Percentiles rank a stretch among this genome's conserved stretches.
Evolutionary conservation across 1,140 invertebrate genomes (phyloP).

Genomic region (Sipha flava): DNA sequence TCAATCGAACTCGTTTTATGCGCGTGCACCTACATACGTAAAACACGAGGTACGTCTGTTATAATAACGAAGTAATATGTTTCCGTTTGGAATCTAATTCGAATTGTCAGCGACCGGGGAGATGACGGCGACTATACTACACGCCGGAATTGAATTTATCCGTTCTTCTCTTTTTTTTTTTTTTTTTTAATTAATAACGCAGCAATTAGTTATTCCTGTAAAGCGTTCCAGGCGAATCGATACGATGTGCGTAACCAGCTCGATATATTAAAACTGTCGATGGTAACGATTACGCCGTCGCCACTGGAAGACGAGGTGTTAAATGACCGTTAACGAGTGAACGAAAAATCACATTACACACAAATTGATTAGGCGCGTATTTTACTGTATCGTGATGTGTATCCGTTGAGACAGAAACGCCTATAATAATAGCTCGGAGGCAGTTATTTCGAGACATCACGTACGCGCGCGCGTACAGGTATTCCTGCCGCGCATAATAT

Average conservation of each 20-base stretch:
- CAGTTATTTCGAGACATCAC: background rate
- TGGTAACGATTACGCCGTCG: background rate
- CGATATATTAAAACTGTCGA: background rate
- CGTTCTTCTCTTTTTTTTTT: background rate
- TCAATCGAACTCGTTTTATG: too few species aligned
- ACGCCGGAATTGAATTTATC: background rate
- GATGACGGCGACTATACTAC: background rate
- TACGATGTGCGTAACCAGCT: background rate
- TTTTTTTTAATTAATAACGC: background rate
- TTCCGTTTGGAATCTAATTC: background rate
- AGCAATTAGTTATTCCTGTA: background rate
- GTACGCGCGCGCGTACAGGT: background rate
- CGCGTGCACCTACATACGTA: background rate
- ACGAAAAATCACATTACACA: slow-evolving; percentile 9
- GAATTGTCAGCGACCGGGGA: background rate
- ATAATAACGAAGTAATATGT: background rate
- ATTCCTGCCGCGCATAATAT: background rate
- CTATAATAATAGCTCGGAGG: slow-evolving; percentile 2
- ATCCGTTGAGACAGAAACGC: background rate
- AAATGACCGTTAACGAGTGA: background rate
- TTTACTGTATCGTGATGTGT: background rate
- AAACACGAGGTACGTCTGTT: background rate
- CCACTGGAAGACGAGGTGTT: background rate
- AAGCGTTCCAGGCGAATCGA: background rate
- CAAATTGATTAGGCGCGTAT: slow-evolving; percentile 3